Percentiles rank a stretch among this genome's conserved stretches.
phyloP scores from a whole-genome alignment of 2,888 invertebrate genomes.

The Achlya flavicornis region DNA sequence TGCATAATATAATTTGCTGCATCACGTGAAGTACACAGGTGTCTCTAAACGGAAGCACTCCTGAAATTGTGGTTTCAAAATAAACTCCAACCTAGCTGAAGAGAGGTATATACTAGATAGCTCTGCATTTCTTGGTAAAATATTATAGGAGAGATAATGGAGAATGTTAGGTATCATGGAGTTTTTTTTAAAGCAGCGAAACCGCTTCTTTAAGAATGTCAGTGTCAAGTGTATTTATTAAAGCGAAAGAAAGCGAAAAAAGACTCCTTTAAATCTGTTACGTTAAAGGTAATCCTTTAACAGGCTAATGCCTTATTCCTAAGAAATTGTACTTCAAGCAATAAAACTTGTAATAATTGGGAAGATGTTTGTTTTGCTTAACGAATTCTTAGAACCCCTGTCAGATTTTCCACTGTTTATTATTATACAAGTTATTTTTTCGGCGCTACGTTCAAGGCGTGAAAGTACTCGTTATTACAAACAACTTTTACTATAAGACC shows the following conservation, averaged over 20 bases:
- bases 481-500: too few relatives aligned
- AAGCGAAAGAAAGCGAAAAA: neutral
- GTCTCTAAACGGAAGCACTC: neutral
- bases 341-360: too few relatives aligned
- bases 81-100: neutral
- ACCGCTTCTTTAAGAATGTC: neutral
- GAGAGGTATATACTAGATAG: neutral
- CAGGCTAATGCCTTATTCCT: neutral
- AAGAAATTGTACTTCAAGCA: neutral
- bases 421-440: too few relatives aligned
- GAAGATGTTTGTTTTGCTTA: too few relatives aligned
- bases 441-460: too few relatives aligned
- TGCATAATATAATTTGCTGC: conserved; percentile 4
- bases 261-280: neutral
- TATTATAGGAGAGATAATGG: neutral
- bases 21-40: neutral
- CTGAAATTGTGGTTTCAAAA: neutral
- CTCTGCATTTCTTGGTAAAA: neutral
- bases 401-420: too few relatives aligned
- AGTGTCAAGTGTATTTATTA: neutral
- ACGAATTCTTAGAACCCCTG: too few relatives aligned
- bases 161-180: neutral
- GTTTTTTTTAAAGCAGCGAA: neutral
- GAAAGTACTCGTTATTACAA: too few relatives aligned
- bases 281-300: too few relatives aligned